Base-by-base conservation (phyloP, 1,140 invertebrate genomes). In the Papilio xuthus region DNA sequence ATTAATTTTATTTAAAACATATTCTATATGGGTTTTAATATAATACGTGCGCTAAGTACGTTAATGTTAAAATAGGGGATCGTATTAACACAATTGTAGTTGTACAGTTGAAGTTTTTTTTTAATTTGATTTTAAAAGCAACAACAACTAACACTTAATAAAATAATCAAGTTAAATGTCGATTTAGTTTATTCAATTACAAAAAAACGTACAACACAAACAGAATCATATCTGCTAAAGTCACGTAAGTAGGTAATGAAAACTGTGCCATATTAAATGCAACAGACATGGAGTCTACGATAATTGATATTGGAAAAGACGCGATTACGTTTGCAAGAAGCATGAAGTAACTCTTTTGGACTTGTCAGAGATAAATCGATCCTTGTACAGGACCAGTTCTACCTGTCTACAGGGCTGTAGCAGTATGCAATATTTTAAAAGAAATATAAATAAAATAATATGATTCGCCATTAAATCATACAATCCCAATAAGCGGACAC, bases 321-420 rank as follows among this genome's bases (percentile, higher is more conserved):
- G 53, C 28, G 74, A 72, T 77, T 60, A 72, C 37, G 20, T 71
- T 56, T 50, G 50, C 15, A 15, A 77, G 37, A 76, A 37, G 28
- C 42, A 32, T 76, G 77, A 77, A 72, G 56, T 79, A 79, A 79
- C 15, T 13, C 70, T 77, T 63, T n/a, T 71, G 41, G n/a, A 42
- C 41, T 12, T 71, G 37, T 44, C 41, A 71, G 41, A 42, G 41
- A 42, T 73, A 73, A 73, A 73, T 79, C 44, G 37, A 37, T 41
- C 26, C 69, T 42, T 56, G 37, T 79, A 74, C 50, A 56, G n/a
- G 37, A 74, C 53, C 78, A 60, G 78, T 50, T 67, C 13, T 37
- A 79, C 78, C 71, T 42, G 78, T 75, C 23, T 18, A 47, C n/a
- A 74, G 70, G 70, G 70, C 10, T 71, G 41, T 70, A 37, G 4